Base-by-base conservation (phyloP, 2,113 vertebrate species). In the Pseudorasbora parva region DNA sequence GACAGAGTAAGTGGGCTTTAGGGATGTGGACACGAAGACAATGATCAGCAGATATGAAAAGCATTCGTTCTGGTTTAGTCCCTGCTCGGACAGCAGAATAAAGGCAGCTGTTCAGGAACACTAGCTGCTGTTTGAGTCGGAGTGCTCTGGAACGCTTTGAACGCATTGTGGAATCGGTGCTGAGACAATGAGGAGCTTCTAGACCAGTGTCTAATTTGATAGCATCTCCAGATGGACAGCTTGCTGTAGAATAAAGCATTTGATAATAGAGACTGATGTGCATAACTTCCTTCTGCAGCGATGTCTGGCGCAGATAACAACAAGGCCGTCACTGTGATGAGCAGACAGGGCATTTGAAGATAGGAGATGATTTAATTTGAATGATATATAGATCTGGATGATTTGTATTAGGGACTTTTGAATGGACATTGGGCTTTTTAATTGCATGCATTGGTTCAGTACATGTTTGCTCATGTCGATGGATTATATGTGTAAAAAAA, bases 1-100 rank as follows among this genome's bases (percentile, higher is more conserved):
- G 37, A 78, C 37, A 66, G 57, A 4, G 37, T 27, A 75, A 84
- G 77, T 76, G 69, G 71, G 59, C 45, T 54, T 64, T 71, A 25
- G 62, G 83, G 82, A 78, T 73, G 56, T 73, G 81, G 72, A 78
- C 30, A 62, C 25, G 54, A 80, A 71, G 68, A 57, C 75, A 78
- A 72, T 51, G 77, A 73, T 74, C 78, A 51, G 54, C 54, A 51
- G 56, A 72, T 72, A 87, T 77, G 59, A 86, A 84, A 86, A 72
- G 51, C 60, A 43, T 69, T 84, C 43, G 78, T 77, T 82, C 45
- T 45, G 64, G 27, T 7, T 37, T 9, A 27, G 43, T 27, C 41
- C 71, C 12, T 33, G 45, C 72, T 47, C 23, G 15, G 60, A 41
- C 43, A 7, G 17, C 78, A 72, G 78, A 81, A 77, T 43, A 33